phyloP scores from a whole-genome alignment of 2,888 invertebrate genomes.

The Kuschelorhynchus macadamiae region DNA sequence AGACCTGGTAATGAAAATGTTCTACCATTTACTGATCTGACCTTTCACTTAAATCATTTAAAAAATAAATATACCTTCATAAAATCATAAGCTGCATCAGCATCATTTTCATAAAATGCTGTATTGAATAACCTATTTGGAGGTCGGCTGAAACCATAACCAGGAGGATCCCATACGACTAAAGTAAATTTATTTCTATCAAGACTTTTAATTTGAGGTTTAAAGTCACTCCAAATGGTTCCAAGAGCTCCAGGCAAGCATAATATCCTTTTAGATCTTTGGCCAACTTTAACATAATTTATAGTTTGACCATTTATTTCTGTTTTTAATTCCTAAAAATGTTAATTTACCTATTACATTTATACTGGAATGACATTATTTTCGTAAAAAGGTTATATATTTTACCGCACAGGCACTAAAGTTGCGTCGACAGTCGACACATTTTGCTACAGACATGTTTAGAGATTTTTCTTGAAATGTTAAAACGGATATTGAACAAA shows the following conservation, averaged over 20 bases:
- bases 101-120: conserved; percentile 84
- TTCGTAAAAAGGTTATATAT: too few species aligned
- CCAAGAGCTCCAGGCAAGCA: conserved; percentile 88
- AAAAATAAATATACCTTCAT: too few species aligned
- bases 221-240: conserved; percentile 86
- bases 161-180: conserved; percentile 88
- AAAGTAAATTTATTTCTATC: conserved; percentile 75
- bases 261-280: conserved; percentile 75
- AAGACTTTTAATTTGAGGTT: conserved; percentile 80
- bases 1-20: too few species aligned
- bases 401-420: too few species aligned
- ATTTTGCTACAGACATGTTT: too few species aligned
- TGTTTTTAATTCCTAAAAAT: conserved; percentile 74
- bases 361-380: too few species aligned
- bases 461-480: too few species aligned
- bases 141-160: conserved; percentile 88
- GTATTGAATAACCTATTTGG: conserved; percentile 79
- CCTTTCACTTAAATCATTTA: too few species aligned
- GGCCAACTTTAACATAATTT: conserved; percentile 76
- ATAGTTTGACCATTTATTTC: conserved; percentile 74
- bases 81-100: conserved; percentile 77
- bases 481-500: too few species aligned
- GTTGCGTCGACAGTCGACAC: too few species aligned
- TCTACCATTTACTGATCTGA: too few species aligned
- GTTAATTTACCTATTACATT: too few species aligned